Evolutionary conservation across 2,888 invertebrate genomes (phyloP).

Genomic region (Xanthia togata): DNA sequence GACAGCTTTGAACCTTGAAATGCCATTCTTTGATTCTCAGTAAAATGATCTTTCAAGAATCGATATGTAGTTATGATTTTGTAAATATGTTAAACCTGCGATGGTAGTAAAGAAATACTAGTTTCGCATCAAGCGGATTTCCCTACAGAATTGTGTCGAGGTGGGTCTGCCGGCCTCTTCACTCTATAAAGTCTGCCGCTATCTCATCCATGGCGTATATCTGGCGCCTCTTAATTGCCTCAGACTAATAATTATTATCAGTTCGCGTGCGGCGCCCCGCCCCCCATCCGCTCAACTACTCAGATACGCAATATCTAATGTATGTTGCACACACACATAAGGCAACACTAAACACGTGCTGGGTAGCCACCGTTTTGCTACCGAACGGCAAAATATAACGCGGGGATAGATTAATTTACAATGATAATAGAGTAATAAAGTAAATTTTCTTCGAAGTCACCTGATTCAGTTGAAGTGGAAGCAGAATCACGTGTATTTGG

Average conservation of each 20-base stretch:
- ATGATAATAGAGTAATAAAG: slow-evolving; percentile 49
- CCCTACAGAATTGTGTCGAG: slow-evolving; percentile 67
- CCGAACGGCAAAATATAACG: slow-evolving; percentile 65
- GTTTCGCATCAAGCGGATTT: slow-evolving; percentile 63
- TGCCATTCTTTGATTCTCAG: not conserved
- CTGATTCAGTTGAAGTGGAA: slow-evolving; percentile 48
- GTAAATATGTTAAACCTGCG: slow-evolving; percentile 16
- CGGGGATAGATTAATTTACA: slow-evolving; percentile 54
- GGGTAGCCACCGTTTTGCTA: slow-evolving; percentile 66
- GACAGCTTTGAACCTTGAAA: too few relatives aligned
- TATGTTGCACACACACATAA: slow-evolving; percentile 60
- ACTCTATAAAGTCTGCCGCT: slow-evolving; percentile 73
- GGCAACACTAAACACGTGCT: slow-evolving; percentile 74
- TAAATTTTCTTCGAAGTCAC: slow-evolving; percentile 52
- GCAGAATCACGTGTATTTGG: slow-evolving; percentile 48
- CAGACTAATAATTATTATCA: slow-evolving; percentile 88
- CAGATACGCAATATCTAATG: slow-evolving; percentile 77
- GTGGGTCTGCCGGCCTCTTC: slow-evolving; percentile 67
- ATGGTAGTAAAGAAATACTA: slow-evolving; percentile 52
- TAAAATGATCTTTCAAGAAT: slow-evolving; percentile 1
- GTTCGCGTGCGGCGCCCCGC: slow-evolving; percentile 84
- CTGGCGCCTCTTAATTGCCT: slow-evolving; percentile 89
- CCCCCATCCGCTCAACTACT: slow-evolving; percentile 71
- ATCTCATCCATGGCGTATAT: slow-evolving; percentile 84
- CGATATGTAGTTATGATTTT: slow-evolving; percentile 1